phyloP scores from a whole-genome alignment of 1,140 invertebrate genomes.

The Octopus bimaculoides region DNA sequence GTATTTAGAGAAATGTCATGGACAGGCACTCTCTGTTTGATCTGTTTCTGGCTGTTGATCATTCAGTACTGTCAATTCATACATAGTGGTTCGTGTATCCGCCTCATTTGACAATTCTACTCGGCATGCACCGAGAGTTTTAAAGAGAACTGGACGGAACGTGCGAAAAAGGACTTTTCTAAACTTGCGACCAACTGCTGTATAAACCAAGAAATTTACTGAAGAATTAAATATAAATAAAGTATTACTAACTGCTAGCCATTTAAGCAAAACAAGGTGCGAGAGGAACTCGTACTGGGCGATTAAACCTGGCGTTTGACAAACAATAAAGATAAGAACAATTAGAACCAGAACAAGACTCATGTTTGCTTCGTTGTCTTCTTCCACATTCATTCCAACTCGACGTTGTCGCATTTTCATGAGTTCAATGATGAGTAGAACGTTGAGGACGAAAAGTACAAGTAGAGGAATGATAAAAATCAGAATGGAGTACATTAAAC shows the following conservation, averaged over 20 bases:
- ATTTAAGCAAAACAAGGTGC: conserved; percentile 34
- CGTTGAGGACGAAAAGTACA: conserved; percentile 32
- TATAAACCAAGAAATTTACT: conserved; percentile 53
- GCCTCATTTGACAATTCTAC: neutral
- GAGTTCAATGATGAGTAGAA: conserved; percentile 44
- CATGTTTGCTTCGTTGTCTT: conserved; percentile 49
- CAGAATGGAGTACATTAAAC: conserved; percentile 41
- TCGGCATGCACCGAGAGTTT: neutral
- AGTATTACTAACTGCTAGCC: conserved; percentile 45
- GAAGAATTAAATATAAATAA: conserved; percentile 49
- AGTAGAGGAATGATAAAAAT: conserved; percentile 46
- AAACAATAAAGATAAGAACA: conserved; percentile 49
- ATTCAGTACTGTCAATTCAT: neutral
- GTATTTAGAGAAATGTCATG: no score
- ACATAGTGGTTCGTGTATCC: neutral
- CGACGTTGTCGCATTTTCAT: conserved; percentile 47
- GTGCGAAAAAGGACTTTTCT: conserved; percentile 38
- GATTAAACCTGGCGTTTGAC: conserved; percentile 48
- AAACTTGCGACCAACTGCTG: conserved; percentile 47
- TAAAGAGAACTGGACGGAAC: conserved; percentile 20
- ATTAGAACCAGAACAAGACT: conserved; percentile 47
- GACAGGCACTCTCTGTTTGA: neutral
- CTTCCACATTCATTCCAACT: conserved; percentile 40
- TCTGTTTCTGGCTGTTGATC: neutral
- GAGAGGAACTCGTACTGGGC: conserved; percentile 46